These are phyloP conservation scores for Isurus oxyrinchus DNA, from an alignment of 2,113 vertebrate species.

Conservation along the genomic window DNA sequence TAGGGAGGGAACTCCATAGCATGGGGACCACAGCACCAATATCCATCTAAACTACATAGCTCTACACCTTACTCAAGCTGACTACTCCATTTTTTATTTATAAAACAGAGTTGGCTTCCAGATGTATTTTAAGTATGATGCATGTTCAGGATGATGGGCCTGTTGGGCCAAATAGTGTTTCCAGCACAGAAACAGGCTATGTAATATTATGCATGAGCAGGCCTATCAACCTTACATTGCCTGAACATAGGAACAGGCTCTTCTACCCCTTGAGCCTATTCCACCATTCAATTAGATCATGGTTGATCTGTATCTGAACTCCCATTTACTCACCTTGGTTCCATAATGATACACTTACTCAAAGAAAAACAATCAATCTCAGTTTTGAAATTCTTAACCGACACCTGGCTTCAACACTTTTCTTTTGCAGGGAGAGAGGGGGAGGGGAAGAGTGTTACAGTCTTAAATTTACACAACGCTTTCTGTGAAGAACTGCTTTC, in stretches of 20 bases:
- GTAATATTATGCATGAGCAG: background rate
- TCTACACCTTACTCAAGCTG: background rate
- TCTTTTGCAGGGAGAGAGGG: too few relatives aligned
- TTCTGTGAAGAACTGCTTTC: background rate
- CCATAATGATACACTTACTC: background rate
- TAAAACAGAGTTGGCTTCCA: background rate
- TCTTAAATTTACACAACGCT: background rate
- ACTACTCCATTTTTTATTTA: background rate
- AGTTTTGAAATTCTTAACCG: background rate
- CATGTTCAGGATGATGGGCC: background rate
- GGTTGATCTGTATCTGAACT: background rate
- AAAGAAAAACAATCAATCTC: background rate
- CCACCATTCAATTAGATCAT: background rate
- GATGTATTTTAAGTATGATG: background rate
- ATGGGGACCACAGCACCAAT: background rate
- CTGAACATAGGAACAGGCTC: background rate
- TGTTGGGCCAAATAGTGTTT: background rate
- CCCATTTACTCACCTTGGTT: background rate
- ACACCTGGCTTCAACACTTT: background rate
- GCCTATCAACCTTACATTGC: background rate
- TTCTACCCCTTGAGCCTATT: background rate
- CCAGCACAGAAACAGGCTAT: background rate
- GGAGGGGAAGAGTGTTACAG: too few relatives aligned
- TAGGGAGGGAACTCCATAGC: background rate
- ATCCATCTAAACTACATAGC: background rate